Evolutionary conservation across 2,113 vertebrate genomes (phyloP), one percentile per base, ranked within the genome.

Genomic region (Bungarus multicinctus): DNA sequence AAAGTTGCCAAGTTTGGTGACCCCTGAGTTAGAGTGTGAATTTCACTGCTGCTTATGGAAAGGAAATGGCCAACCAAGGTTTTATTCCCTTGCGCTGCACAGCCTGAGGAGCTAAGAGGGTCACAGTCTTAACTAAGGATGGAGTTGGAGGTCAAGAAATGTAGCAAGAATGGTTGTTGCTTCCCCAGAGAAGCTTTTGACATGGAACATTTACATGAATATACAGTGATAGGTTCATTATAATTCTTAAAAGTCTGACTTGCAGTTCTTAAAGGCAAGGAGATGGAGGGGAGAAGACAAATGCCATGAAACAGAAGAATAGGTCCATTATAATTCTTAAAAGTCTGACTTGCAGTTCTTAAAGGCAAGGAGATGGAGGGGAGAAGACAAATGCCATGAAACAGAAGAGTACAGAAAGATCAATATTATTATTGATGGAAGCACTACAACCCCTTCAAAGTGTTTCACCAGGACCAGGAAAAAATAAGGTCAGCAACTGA

Each of bases 21-120:
- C 47, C 47, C 8, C 47, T 50, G 47, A 97, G 95, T 93, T 91
- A 52, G 57, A 57, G 85, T 93, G 94, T 94, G 92, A 94, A 92
- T 95, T 95, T 96, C 92, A 74, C 47, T 90, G 92, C 93, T 45
- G n/a, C 55, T 12, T 25, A 57, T 64, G 74, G 91, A 92, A 90
- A 94, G 93, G 89, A 91, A 94, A 93, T 94, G 88, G 87, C 25
- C 43, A 47, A 90, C 90, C 5, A 22, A 52, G 0, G 1, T 1
- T 0, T 0, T 11, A 43, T 86, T 0, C 0, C 43, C 43, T 88
- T 91, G 64, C 52, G n/a, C 39, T 1, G 23, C 20, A 14, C 0
- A 1, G 43, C 86, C 88, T 4, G 0, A 0, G 3, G n/a, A 39
- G 86, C 14, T 0, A n/a, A 10, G 58, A 81, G 25, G 30, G 34